phyloP scores from a whole-genome alignment of 2,888 invertebrate genomes.

The Galerucella nymphaeae region DNA sequence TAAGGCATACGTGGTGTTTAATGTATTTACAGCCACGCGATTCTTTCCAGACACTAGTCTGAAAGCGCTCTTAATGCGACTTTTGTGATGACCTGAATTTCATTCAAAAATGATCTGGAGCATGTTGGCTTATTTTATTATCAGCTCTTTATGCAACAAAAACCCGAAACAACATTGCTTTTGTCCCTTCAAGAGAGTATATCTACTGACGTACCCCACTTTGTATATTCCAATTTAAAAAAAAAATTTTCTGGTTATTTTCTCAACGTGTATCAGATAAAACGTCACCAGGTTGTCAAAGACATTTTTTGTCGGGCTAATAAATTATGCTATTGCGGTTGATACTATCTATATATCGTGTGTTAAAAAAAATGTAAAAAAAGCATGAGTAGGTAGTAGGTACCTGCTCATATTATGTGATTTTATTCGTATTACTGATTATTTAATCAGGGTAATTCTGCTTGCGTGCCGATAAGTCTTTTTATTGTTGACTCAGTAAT shows the following conservation, averaged over 20 bases:
- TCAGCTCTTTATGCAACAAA: too few relatives aligned
- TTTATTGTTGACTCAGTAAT: slow-evolving; percentile 16
- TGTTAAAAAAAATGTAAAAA: slow-evolving; percentile 15
- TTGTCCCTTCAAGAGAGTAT: too few relatives aligned
- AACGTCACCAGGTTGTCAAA: slow-evolving; percentile 14
- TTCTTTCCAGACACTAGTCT: too few relatives aligned
- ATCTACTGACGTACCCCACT: neutral
- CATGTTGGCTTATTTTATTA: too few relatives aligned
- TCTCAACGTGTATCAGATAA: slow-evolving; percentile 16
- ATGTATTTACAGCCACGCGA: too few relatives aligned
- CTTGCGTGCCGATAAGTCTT: slow-evolving; percentile 21
- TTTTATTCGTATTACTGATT: slow-evolving; percentile 24
- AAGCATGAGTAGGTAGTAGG: neutral
- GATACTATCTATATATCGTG: slow-evolving; percentile 19
- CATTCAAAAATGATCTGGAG: too few relatives aligned
- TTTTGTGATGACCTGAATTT: too few relatives aligned
- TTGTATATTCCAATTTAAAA: neutral
- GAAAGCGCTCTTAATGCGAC: too few relatives aligned
- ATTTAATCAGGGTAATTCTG: slow-evolving; percentile 25
- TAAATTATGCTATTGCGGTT: slow-evolving; percentile 14
- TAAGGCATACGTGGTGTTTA: too few relatives aligned
- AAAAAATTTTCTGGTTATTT: slow-evolving; percentile 4
- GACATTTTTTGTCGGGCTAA: slow-evolving; percentile 1
- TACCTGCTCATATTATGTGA: slow-evolving; percentile 13
- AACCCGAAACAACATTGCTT: too few relatives aligned